Conservation (phyloP, 1,140 invertebrate genomes). For the Ericerus pela region DNA sequence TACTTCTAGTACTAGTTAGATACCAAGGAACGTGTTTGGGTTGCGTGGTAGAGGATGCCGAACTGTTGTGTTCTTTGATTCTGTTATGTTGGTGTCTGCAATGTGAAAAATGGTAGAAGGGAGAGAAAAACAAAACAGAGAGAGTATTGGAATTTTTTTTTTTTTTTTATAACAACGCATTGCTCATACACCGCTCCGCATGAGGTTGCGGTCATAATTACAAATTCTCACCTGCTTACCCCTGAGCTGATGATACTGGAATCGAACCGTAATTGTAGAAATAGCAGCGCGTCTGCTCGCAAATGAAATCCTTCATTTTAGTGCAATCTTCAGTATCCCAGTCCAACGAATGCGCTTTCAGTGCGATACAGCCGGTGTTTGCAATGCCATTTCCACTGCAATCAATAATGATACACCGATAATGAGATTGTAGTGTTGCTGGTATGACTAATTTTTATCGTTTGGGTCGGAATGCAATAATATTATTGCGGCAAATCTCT, state of each 20-base stretch:
- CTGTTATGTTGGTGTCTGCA: not conserved
- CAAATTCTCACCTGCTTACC: conserved; percentile 53
- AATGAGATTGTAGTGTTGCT: too few relatives aligned
- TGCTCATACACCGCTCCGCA: too few relatives aligned
- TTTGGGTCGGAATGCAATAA: too few relatives aligned
- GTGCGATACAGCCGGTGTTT: conserved; percentile 54
- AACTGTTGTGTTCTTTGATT: not conserved
- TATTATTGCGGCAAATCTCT: too few relatives aligned
- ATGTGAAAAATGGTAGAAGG: too few relatives aligned
- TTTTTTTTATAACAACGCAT: not conserved
- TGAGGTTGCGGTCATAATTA: not conserved
- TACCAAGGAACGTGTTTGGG: conserved; percentile 29
- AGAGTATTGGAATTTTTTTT: too few relatives aligned
- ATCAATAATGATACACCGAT: too few relatives aligned
- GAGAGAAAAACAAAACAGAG: too few relatives aligned
- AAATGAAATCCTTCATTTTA: conserved; percentile 71
- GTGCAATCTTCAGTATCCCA: conserved; percentile 69
- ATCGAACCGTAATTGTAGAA: conserved; percentile 82
- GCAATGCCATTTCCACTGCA: conserved; percentile 43
- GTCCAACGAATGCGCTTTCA: conserved; percentile 53
- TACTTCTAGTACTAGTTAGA: not conserved
- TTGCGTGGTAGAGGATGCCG: conserved; percentile 16
- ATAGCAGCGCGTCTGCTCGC: conserved; percentile 74
- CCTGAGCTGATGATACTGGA: conserved; percentile 70
- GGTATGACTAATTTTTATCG: too few relatives aligned